Evolutionary conservation across 2,113 vertebrate species (phyloP).

Genomic region (Pterocles gutturalis): DNA sequence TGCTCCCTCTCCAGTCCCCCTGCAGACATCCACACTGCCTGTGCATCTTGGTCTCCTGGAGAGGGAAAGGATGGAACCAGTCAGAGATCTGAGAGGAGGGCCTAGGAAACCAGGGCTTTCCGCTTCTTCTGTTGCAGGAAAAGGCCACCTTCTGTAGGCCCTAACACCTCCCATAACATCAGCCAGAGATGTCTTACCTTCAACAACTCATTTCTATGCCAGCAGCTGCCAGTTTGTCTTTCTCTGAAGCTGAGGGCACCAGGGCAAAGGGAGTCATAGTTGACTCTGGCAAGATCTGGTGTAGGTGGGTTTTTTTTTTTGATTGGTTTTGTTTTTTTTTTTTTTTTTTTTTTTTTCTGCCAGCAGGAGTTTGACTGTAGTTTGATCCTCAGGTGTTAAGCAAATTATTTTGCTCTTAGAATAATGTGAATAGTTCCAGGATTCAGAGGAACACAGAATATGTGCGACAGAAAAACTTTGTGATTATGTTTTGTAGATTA

Average conservation of each 20-base stretch:
- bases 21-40: neutral
- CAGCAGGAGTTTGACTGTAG: neutral
- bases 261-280: neutral
- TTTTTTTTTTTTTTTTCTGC: neutral
- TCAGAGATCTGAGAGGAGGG: neutral
- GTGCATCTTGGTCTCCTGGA: neutral
- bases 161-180: neutral
- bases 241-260: neutral
- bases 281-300: neutral
- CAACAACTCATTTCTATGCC: neutral
- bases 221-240: neutral
- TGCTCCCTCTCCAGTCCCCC: neutral
- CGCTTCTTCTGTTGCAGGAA: neutral
- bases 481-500: neutral
- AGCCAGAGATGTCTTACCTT: neutral
- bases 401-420: neutral
- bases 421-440: neutral
- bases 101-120: neutral
- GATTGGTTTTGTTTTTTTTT: neutral
- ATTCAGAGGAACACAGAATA: neutral
- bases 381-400: neutral
- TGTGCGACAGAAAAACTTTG: neutral
- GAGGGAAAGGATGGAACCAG: neutral
- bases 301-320: neutral
- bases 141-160: neutral